Evolutionary conservation across 2,797 vertebrate genomes (phyloP).

Genomic region (Pseudochirops corinnae): DNA sequence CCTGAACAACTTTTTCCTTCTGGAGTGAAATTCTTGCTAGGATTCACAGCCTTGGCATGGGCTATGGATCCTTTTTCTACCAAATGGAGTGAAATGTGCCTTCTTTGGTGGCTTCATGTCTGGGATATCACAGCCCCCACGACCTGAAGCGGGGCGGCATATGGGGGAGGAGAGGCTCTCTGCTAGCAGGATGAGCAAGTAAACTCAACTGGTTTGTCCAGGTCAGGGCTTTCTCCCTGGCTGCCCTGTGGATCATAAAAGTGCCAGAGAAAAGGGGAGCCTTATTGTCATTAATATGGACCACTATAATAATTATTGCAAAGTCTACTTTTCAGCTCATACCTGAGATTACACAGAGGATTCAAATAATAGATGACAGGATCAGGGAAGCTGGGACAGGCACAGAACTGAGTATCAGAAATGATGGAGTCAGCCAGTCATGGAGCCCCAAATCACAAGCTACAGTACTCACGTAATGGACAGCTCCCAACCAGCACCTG

Average conservation of each 20-base stretch:
- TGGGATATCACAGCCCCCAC: no score
- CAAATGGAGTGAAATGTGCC: not conserved
- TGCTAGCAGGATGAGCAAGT: not conserved
- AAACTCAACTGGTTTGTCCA: not conserved
- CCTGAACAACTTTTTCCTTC: constrained; percentile 76
- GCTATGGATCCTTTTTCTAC: not conserved
- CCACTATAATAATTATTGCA: not conserved
- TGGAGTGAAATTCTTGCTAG: constrained; percentile 80
- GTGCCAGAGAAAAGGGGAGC: not conserved
- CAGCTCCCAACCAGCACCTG: not conserved
- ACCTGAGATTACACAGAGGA: not conserved
- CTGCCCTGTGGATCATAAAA: no score
- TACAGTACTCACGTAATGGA: not conserved
- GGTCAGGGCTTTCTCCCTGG: not conserved
- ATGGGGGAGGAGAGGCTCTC: no score
- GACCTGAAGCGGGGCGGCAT: no score
- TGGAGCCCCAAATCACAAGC: not conserved
- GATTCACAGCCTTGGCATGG: not conserved
- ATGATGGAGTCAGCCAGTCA: not conserved
- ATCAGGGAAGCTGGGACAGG: not conserved
- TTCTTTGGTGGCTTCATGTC: not conserved
- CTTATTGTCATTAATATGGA: not conserved
- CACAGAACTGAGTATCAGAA: not conserved
- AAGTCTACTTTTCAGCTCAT: not conserved
- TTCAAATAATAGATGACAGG: not conserved